These are phyloP conservation scores for Tinea pellionella DNA, from an alignment of 2,888 invertebrate species.

Conservation along the genomic window DNA sequence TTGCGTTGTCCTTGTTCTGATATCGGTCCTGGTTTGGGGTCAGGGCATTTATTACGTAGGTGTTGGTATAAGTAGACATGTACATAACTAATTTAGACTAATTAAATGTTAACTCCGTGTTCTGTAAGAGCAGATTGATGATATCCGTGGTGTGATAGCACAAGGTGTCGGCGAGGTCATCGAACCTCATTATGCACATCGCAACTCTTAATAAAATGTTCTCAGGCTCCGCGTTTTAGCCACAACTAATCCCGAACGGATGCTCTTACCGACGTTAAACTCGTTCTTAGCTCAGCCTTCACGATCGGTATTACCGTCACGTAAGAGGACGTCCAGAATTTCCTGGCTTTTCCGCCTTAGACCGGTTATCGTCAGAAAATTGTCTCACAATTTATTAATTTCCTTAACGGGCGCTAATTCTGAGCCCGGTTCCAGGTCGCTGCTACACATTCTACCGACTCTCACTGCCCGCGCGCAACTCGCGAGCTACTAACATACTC, in stretches of 20 bases:
- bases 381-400: slow-evolving; percentile 19
- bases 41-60: no score
- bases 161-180: background rate
- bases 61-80: no score
- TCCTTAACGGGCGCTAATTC: slow-evolving; percentile 30
- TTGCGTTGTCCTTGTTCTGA: no score
- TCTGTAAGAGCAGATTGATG: background rate
- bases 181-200: background rate
- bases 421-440: slow-evolving; percentile 30
- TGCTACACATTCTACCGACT: slow-evolving; percentile 39
- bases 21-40: no score
- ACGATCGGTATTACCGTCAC: background rate
- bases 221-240: slow-evolving; percentile 6
- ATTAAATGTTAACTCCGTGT: background rate
- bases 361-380: slow-evolving; percentile 10
- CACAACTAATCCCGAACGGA: slow-evolving; percentile 1
- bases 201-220: background rate
- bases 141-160: slow-evolving; percentile 3
- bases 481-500: slow-evolving; percentile 12
- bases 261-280: background rate
- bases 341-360: background rate
- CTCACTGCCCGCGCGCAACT: slow-evolving; percentile 40
- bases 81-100: background rate
- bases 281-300: background rate
- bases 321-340: slow-evolving; percentile 7